phyloP scores from a whole-genome alignment of 1,140 invertebrate genomes.

The Phymorhynchus buccinoides region DNA sequence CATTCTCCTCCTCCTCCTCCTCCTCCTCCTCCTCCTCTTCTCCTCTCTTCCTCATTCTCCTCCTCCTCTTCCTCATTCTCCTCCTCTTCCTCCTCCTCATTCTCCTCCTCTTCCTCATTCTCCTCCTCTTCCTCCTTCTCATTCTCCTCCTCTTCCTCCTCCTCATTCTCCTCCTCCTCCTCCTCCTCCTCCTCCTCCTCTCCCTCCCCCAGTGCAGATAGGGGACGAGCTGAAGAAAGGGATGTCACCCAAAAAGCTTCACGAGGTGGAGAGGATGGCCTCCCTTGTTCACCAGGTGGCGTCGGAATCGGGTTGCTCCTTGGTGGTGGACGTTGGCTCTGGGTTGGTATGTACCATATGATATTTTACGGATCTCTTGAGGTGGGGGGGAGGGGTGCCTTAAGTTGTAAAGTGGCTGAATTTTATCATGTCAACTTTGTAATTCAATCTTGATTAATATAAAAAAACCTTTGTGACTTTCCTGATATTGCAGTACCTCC shows the following conservation, averaged over 20 bases:
- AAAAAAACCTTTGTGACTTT: too few relatives aligned
- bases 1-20: too few relatives aligned
- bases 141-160: too few relatives aligned
- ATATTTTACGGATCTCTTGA: too few relatives aligned
- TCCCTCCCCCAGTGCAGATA: constrained; percentile 33
- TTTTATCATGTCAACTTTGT: too few relatives aligned
- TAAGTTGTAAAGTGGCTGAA: too few relatives aligned
- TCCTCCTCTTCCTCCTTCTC: constrained; percentile 39
- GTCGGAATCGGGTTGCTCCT: constrained; percentile 37
- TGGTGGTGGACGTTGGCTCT: constrained; percentile 63
- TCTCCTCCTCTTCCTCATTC: constrained; percentile 42
- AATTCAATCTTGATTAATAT: too few relatives aligned
- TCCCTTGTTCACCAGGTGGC: constrained; percentile 56
- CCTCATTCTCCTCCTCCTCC: too few relatives aligned
- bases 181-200: too few relatives aligned
- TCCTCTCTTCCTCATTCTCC: constrained; percentile 48
- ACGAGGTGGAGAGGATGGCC: constrained; percentile 65
- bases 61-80: constrained; percentile 38
- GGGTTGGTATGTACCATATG: constrained; percentile 75
- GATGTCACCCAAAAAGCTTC: constrained; percentile 64
- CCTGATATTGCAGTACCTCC: too few relatives aligned
- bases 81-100: too few relatives aligned
- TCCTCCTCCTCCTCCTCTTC: constrained; percentile 39
- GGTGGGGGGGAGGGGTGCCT: too few relatives aligned
- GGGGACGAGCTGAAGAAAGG: constrained; percentile 47